Percentiles rank a stretch among this genome's conserved stretches.
Evolutionary conservation across 2,888 invertebrate species (phyloP).

Genomic region (Amorpha juglandis): DNA sequence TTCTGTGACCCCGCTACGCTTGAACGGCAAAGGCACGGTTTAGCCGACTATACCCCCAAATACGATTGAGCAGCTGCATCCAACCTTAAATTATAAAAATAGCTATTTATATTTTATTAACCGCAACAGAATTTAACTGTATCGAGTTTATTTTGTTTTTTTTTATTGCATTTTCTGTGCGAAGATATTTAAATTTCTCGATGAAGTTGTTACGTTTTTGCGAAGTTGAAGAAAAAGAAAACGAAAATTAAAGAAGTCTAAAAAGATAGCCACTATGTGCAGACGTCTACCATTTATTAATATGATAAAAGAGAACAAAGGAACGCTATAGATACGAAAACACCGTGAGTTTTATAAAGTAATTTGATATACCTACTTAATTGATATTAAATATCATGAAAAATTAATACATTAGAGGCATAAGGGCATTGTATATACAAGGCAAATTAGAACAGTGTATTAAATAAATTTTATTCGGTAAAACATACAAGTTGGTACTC

Average conservation of each 20-base stretch:
- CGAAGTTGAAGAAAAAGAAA: neutral
- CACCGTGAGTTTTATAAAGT: neutral
- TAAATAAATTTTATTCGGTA: neutral
- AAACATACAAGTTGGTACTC: neutral
- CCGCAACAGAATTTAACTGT: conserved; percentile 20
- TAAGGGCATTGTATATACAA: too few relatives aligned
- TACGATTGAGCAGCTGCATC: conserved; percentile 52
- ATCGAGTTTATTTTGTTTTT: conserved; percentile 15
- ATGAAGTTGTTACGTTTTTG: conserved; percentile 18
- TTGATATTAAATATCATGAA: too few relatives aligned
- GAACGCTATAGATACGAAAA: neutral
- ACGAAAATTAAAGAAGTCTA: neutral
- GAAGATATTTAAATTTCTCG: conserved; percentile 12
- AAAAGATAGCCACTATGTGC: too few relatives aligned
- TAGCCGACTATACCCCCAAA: conserved; percentile 60
- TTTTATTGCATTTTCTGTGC: neutral
- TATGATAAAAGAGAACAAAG: neutral
- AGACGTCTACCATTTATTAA: neutral
- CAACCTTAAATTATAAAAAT: conserved; percentile 33
- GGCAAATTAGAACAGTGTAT: too few relatives aligned
- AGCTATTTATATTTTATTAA: conserved; percentile 20
- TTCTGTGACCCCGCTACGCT: conserved; percentile 80
- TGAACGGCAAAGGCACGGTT: conserved; percentile 67
- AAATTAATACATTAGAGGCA: too few relatives aligned
- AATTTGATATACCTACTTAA: too few relatives aligned